phyloP scores from a whole-genome alignment of 2,888 invertebrate genomes.

The Lymantria dispar region DNA sequence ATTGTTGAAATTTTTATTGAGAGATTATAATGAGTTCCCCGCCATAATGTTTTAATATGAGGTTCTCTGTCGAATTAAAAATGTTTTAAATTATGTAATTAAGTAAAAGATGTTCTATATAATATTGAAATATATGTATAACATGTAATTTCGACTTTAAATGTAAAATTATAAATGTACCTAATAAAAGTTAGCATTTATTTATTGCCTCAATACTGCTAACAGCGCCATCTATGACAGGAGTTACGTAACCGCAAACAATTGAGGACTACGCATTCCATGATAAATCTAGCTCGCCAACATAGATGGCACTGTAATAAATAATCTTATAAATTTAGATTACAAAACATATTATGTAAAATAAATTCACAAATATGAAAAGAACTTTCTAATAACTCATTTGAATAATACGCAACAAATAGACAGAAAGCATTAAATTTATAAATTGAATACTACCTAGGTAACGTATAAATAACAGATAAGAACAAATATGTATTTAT shows the following conservation, averaged over 20 bases:
- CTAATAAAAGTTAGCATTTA: background rate
- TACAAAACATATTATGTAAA: background rate
- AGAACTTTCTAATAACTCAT: background rate
- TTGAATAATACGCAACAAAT: background rate
- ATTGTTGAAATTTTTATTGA: slow-evolving; percentile 75
- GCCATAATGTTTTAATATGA: slow-evolving; percentile 63
- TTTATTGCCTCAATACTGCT: background rate
- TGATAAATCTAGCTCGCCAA: background rate
- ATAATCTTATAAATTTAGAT: background rate
- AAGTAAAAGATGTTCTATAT: slow-evolving; percentile 71
- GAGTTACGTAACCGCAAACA: background rate
- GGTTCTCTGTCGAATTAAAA: slow-evolving; percentile 59
- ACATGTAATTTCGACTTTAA: slow-evolving; percentile 13
- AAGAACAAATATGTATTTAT: too few species aligned
- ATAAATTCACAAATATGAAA: background rate
- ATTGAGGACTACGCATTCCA: background rate
- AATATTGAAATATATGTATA: slow-evolving; percentile 52
- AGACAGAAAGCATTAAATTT: too few species aligned
- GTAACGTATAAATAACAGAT: too few species aligned
- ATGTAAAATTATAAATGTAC: background rate
- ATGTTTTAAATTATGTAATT: slow-evolving; percentile 62
- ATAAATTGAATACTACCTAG: too few species aligned
- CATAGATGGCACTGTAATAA: slow-evolving; percentile 23
- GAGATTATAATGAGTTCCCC: slow-evolving; percentile 72
- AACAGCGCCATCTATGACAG: slow-evolving; percentile 24